These are phyloP conservation scores for Tenthredo livida DNA, from an alignment of 2,888 invertebrate genomes.

Conservation along the genomic window DNA sequence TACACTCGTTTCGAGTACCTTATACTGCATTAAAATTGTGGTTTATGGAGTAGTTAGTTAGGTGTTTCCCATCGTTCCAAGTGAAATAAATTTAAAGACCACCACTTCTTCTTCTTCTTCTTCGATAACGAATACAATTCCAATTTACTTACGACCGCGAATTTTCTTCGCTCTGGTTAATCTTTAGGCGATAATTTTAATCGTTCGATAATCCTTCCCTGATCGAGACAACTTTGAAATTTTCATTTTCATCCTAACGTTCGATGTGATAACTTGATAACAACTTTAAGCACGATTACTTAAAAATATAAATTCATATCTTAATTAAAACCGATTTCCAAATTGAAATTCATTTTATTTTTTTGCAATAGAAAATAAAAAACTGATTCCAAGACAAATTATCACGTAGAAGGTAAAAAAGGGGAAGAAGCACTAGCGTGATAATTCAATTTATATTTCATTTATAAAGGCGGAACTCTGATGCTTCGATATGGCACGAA, in stretches of 20 bases:
- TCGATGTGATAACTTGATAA: not conserved
- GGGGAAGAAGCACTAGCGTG: not conserved
- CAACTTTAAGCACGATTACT: not conserved
- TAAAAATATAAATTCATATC: not conserved
- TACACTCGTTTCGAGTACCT: constrained; percentile 31
- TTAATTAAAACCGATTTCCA: not conserved
- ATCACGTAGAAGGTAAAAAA: not conserved
- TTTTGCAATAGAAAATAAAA: not conserved
- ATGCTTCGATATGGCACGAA: constrained; percentile 16
- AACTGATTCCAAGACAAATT: not conserved
- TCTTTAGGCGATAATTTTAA: not conserved
- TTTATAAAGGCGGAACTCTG: constrained; percentile 21
- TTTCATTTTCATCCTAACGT: not conserved
- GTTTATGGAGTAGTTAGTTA: not conserved
- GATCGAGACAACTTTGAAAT: not conserved
- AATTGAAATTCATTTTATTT: not conserved
- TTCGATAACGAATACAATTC: constrained; percentile 8
- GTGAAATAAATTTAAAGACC: constrained; percentile 17
- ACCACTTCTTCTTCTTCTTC: not conserved
- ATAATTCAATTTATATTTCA: constrained; percentile 47
- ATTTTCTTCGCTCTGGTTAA: not conserved
- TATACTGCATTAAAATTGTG: constrained; percentile 18
- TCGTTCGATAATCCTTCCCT: not conserved
- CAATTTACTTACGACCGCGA: not conserved
- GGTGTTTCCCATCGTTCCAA: not conserved